Base-by-base conservation (phyloP, 1,140 invertebrate species). In the Zaprionus ghesquierei region DNA sequence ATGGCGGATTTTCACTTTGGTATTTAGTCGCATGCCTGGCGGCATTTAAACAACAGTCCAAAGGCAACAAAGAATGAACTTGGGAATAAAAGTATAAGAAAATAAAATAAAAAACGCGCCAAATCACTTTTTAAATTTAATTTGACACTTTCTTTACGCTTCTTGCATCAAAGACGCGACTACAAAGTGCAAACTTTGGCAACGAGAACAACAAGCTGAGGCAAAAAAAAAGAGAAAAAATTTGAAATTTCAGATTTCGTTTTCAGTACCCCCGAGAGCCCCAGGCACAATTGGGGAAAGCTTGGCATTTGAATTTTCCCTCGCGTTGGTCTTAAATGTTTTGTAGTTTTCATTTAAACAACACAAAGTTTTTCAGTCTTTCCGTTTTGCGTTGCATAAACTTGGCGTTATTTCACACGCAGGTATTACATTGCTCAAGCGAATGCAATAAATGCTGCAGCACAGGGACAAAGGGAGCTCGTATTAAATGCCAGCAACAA, bases 101-200 rank as follows among this genome's bases (percentile, higher is more conserved):
- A 63, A 69, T 51, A 18, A 65, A 77, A 69, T 46, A 35, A 80
- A 73, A 75, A 82, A 56, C 82, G 73, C 68, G 75, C 75, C 81
- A 86, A 86, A 86, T 86, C 81, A 86, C 82, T 87, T 86, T 87
- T 87, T 82, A 86, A 86, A 86, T 86, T 86, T 81, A 87, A 86
- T 86, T 86, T 86, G 81, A 86, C 81, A 86, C 81, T 87, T 86
- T 82, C 82, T 69, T 76, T 76, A 58, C 59, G 46, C 38, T 51
- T 41, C 35, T 25, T 66, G 74, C 68, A 66, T 69, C 70, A 85
- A 85, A 86, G 82, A 75, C 75, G 62, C 51, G 72, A 77, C 79
- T 81, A 87, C 81, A 85, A 85, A 85, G 81, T 85, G 70, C 78
- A 82, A 81, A 81, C 70, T 81, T 87, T 85, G 65, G 31, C 38